Base-by-base conservation (phyloP, 1,140 invertebrate species). In the Halyomorpha halys region DNA sequence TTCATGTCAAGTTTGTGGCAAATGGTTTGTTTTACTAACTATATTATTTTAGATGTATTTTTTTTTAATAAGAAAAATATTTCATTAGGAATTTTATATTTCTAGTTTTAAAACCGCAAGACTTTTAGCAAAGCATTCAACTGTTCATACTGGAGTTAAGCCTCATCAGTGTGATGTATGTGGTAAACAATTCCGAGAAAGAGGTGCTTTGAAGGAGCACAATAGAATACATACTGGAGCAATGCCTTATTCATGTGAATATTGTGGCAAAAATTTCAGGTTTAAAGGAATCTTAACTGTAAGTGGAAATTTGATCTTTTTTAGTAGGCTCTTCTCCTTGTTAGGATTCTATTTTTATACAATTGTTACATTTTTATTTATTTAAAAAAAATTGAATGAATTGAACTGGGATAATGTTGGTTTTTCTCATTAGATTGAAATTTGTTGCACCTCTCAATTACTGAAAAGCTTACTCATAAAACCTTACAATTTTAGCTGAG, bases 181-280 rank as follows among this genome's bases (percentile, higher is more conserved):
- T 70, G 84, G 84, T 1, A 76, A 84, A 67, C 81, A 82, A 65
- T 91, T 90, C 70, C 74, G 84, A 65, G 79, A 86, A 70, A 75
- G 80, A 60, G 79, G 80, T 4, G 83, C 81, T 4, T 69, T 83
- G 27, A 79, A 80, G 61, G 82, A 83, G 71, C 81, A 83, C 70
- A 76, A 79, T 64, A 74, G 81, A 65, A 84, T 87, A 44, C 92
- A 95, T 71, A 94, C 91, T 2, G 90, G 90, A 16, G 87, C 87
- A 47, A 88, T 91, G 80, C 91, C 91, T 1, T 85, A 83, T 67
- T 80, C 81, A 18, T 87, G 86, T 68, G 81, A 84, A 71, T 85
- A 82, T 71, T 87, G 86, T 70, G 82, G 81, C 21, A 86, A 87
- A 73, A 75, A 78, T 61, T 88, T 87, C 68, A 74, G 84, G 39